These are phyloP conservation scores for Callosobruchus maculatus DNA, from an alignment of 2,888 invertebrate genomes.

Conservation along the genomic window DNA sequence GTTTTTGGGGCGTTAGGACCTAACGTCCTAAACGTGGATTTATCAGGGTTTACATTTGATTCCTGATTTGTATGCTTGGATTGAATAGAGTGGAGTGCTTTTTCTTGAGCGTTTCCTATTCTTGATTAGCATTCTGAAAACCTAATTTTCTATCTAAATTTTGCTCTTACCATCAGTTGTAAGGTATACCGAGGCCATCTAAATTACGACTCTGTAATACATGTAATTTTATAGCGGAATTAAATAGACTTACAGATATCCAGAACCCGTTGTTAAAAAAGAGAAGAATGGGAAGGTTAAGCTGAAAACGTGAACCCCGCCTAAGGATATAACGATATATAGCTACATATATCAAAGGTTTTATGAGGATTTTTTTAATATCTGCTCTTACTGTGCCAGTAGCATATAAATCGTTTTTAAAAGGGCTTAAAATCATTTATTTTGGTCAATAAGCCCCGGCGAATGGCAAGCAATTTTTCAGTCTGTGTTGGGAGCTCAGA, in stretches of 20 bases:
- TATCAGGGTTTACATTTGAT: too few relatives aligned
- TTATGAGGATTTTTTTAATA: neutral
- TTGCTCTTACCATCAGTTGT: too few relatives aligned
- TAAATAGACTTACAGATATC: neutral
- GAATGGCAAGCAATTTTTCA: conserved; percentile 15
- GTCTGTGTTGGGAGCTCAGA: conserved; percentile 3
- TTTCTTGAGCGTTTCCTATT: too few relatives aligned
- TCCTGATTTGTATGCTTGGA: too few relatives aligned
- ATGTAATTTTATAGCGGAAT: too few relatives aligned
- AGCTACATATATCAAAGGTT: neutral
- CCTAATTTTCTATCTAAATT: too few relatives aligned
- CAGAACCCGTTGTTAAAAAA: neutral
- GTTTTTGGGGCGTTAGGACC: too few relatives aligned
- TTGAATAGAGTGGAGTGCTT: too few relatives aligned
- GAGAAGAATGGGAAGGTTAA: neutral
- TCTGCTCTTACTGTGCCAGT: neutral
- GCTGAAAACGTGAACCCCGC: neutral
- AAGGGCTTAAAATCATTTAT: conserved; percentile 9
- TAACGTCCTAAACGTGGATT: too few relatives aligned
- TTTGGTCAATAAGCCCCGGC: conserved; percentile 15
- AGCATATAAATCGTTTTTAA: neutral
- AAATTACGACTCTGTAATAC: too few relatives aligned
- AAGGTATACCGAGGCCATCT: too few relatives aligned
- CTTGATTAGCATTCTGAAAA: too few relatives aligned
- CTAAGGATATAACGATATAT: neutral